Base-by-base conservation (phyloP, 2,888 invertebrate genomes). In the Cephus pulcher region DNA sequence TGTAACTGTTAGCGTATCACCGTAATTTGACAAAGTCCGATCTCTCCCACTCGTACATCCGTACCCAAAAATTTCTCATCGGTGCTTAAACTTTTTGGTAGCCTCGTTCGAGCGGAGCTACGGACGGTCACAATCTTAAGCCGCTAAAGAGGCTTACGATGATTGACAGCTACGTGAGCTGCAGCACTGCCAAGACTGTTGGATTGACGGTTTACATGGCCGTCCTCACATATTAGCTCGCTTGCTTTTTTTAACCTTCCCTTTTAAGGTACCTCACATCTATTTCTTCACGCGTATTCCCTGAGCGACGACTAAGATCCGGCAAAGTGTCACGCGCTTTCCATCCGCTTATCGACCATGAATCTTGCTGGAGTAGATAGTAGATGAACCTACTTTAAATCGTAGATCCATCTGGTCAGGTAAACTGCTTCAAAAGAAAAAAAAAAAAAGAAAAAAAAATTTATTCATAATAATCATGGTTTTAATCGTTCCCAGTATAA, bases 171-270 rank as follows among this genome's bases (percentile, higher is more conserved):
- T 78, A 85, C 12, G 71, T 71, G 71, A 80, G 85, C 75, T 76
- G 71, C 56, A 23, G 23, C 56, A 69, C 81, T 82, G 83, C 78
- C 80, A 77, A 78, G 79, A 82, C 80, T 81, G 80, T 75, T 82
- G 80, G 86, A 87, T 80, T 83, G 84, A 82, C 86, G 82, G 79
- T 86, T 84, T 84, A 87, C 86, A 84, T 73, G 82, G 73, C 76
- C 85, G 81, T 85, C 82, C 83, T 80, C 82, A 77, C 82, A 83
- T 80, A 85, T 87, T 85, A 86, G 79, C 80, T 76, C 74, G 12
- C 74, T 74, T 34, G 74, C 12, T 35, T 74, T n/a, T 71, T 71
- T 70, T 30, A 23, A 15, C 71, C 71, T 32, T 34, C 71, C 32
- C 15, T 32, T 56, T 56, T 56, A 56, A 56, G 56, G 23, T 23